Evolutionary conservation across 1,140 invertebrate genomes (phyloP).

Genomic region (Trachelipus rathkii): DNA sequence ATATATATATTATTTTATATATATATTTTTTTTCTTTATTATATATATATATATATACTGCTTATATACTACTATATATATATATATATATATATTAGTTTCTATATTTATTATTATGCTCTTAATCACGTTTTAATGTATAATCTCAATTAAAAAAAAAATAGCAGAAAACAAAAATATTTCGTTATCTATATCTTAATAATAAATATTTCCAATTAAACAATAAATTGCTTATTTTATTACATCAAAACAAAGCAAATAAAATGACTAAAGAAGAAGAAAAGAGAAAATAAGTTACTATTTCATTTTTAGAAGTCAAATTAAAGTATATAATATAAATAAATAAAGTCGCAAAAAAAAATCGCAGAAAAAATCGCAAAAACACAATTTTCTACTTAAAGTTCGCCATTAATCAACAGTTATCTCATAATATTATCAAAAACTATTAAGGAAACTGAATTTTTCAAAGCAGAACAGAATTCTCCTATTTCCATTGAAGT

Average conservation of each 20-base stretch:
- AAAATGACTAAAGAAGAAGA: too few species aligned
- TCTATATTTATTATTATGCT: not conserved
- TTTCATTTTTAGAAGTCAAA: too few species aligned
- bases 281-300: too few species aligned
- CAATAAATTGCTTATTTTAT: too few species aligned
- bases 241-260: too few species aligned
- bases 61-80: not conserved
- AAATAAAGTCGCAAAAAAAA: too few species aligned
- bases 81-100: slow-evolving; percentile 24
- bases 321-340: too few species aligned
- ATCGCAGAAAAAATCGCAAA: not conserved
- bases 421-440: slow-evolving; percentile 4
- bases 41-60: slow-evolving; percentile 1
- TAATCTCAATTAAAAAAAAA: not conserved
- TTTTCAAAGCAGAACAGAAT: not conserved
- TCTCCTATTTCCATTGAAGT: not conserved
- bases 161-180: too few species aligned
- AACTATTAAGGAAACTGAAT: not conserved
- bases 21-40: too few species aligned
- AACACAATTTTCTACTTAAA: slow-evolving; percentile 4
- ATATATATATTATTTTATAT: too few species aligned
- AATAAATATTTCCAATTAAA: too few species aligned
- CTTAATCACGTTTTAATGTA: not conserved
- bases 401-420: not conserved
- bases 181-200: too few species aligned